These are phyloP conservation scores for Meliscaeva auricollis DNA, from an alignment of 2,888 invertebrate species.

Conservation along the genomic window DNA sequence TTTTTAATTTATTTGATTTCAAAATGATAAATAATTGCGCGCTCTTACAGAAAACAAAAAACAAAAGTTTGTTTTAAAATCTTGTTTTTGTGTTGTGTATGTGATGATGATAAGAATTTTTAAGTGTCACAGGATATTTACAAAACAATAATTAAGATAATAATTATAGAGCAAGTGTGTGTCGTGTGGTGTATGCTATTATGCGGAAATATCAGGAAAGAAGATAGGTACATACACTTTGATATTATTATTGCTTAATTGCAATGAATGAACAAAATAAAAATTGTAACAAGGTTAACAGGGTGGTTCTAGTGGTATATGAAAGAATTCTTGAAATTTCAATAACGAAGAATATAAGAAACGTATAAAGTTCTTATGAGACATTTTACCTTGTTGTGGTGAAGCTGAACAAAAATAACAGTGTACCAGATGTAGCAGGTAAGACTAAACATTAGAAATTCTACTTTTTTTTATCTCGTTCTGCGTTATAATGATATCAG, in stretches of 20 bases:
- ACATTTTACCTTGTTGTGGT: no score
- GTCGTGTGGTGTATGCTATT: neutral
- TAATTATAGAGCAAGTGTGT: conserved; percentile 29
- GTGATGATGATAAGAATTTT: conserved; percentile 40
- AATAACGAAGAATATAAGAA: no score
- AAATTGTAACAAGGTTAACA: neutral
- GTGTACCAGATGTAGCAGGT: no score
- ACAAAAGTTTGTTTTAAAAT: neutral
- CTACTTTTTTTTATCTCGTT: no score
- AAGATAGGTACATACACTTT: neutral
- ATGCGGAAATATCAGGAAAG: neutral
- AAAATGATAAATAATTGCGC: conserved; percentile 12
- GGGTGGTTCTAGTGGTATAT: conserved; percentile 6
- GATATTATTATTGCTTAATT: conserved; percentile 26
- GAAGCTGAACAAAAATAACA: no score
- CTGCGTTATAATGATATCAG: no score
- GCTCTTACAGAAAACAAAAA: neutral
- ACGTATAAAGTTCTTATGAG: no score
- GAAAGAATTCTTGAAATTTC: no score
- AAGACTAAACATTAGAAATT: no score
- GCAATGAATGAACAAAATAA: conserved; percentile 4
- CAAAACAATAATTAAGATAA: conserved; percentile 66
- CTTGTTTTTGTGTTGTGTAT: conserved; percentile 19
- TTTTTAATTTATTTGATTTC: neutral
- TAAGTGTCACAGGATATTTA: conserved; percentile 49